These are phyloP conservation scores for Opisthocomus hoazin DNA, from an alignment of 2,113 vertebrate genomes.

Conservation along the genomic window DNA sequence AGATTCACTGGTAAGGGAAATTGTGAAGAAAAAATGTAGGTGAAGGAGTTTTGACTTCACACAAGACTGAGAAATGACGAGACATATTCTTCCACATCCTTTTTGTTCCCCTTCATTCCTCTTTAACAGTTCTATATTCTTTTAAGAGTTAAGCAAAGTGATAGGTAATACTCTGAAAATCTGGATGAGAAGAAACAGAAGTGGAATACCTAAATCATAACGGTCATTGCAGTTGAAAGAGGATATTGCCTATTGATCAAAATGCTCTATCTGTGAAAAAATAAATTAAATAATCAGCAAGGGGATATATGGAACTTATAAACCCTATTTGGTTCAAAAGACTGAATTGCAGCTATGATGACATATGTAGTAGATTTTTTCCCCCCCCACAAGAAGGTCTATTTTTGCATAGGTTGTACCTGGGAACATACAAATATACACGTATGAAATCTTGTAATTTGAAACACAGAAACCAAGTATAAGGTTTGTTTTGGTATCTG, in stretches of 20 bases:
- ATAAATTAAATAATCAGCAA: not conserved
- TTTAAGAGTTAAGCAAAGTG: not conserved
- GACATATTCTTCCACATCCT: not conserved
- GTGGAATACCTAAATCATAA: not conserved
- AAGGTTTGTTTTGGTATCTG: not conserved
- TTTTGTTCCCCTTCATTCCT: not conserved
- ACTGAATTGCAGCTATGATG: not conserved
- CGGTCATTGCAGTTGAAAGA: not conserved
- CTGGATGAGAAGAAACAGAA: not conserved
- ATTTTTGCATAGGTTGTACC: not conserved
- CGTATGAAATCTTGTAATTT: not conserved
- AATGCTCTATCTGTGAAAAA: not conserved
- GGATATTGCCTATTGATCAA: not conserved
- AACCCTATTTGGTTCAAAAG: not conserved
- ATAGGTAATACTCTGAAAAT: not conserved
- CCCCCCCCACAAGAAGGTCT: not conserved
- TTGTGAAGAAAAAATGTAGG: not conserved
- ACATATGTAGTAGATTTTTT: not conserved
- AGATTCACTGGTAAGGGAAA: not conserved
- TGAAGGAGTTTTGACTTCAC: not conserved
- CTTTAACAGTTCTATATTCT: not conserved
- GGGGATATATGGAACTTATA: not conserved
- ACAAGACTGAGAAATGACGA: not conserved
- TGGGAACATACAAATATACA: not conserved
- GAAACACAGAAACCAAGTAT: not conserved